phyloP scores from a whole-genome alignment of 2,113 vertebrate genomes.

The Rhegmatorhina hoffmannsi region DNA sequence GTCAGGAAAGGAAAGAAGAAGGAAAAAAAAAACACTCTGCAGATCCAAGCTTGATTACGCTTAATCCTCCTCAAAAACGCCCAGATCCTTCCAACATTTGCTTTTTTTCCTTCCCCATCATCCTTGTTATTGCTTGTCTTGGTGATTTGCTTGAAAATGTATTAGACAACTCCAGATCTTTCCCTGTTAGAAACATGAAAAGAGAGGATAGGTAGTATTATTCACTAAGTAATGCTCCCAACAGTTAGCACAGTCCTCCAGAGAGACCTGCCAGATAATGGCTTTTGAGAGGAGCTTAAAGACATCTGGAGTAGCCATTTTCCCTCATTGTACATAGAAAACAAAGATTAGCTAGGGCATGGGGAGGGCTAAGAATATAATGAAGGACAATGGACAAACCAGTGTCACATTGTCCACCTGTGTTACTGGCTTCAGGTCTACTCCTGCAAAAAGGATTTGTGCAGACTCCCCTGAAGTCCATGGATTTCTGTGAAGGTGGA shows the following conservation, averaged over 20 bases:
- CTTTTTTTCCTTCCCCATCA: background rate
- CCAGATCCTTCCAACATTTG: background rate
- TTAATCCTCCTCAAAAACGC: conserved; percentile 8
- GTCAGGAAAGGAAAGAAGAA: background rate
- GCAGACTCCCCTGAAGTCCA: background rate
- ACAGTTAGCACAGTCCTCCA: background rate
- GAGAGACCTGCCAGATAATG: background rate
- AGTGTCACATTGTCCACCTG: background rate
- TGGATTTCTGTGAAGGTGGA: background rate
- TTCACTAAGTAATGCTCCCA: background rate
- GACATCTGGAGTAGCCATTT: background rate
- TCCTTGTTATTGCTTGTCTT: background rate
- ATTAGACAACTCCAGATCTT: background rate
- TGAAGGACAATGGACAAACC: background rate
- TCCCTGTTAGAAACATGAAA: background rate
- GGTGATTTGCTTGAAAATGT: background rate
- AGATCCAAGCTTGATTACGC: conserved; percentile 14
- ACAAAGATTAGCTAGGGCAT: background rate
- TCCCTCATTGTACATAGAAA: background rate
- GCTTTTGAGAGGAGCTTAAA: conserved; percentile 11
- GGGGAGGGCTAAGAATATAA: background rate
- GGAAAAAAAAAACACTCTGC: background rate
- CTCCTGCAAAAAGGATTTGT: background rate
- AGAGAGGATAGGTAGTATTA: background rate
- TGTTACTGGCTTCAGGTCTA: background rate